A percentile compares a stretch with the other conserved stretches of the same genome.
Conservation (phyloP, 2,888 invertebrate genomes). For the Sinohyriopsis cumingii region DNA sequence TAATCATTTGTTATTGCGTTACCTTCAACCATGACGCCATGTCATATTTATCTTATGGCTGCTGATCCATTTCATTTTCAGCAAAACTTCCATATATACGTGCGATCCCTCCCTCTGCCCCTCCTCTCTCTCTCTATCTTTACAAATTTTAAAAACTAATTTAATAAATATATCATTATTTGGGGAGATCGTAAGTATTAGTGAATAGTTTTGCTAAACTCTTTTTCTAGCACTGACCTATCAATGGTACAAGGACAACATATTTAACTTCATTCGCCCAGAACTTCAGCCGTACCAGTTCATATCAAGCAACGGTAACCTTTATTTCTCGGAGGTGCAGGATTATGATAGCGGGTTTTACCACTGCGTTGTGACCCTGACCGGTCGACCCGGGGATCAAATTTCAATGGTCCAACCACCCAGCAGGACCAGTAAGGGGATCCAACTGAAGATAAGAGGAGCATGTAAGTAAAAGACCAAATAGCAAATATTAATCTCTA, state of each 20-base stretch:
- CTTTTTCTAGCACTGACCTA: slow-evolving; percentile 34
- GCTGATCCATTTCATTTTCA: too few species aligned
- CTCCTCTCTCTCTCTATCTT: too few species aligned
- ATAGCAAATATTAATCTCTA: too few species aligned
- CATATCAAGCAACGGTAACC: slow-evolving; percentile 92
- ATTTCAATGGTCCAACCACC: slow-evolving; percentile 45
- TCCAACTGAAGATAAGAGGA: slow-evolving; percentile 41
- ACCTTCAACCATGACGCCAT: too few species aligned
- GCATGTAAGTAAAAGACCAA: slow-evolving; percentile 32
- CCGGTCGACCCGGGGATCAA: slow-evolving; percentile 27
- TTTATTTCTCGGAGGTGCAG: slow-evolving; percentile 95
- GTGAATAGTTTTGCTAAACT: not conserved
- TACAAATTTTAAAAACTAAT: too few species aligned
- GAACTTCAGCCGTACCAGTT: slow-evolving; percentile 86
- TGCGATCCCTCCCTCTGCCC: too few species aligned
- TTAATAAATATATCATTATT: not conserved
- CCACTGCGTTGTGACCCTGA: slow-evolving; percentile 51
- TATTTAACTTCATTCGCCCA: slow-evolving; percentile 86
- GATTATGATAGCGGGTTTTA: slow-evolving; percentile 76
- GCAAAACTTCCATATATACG: too few species aligned
- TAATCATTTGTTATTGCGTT: too few species aligned
- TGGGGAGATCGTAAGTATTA: not conserved
- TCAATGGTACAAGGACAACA: slow-evolving; percentile 41
- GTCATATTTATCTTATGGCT: too few species aligned
- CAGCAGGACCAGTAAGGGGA: slow-evolving; percentile 45